phyloP scores from a whole-genome alignment of 2,888 invertebrate species.

The Myopa testacea region DNA sequence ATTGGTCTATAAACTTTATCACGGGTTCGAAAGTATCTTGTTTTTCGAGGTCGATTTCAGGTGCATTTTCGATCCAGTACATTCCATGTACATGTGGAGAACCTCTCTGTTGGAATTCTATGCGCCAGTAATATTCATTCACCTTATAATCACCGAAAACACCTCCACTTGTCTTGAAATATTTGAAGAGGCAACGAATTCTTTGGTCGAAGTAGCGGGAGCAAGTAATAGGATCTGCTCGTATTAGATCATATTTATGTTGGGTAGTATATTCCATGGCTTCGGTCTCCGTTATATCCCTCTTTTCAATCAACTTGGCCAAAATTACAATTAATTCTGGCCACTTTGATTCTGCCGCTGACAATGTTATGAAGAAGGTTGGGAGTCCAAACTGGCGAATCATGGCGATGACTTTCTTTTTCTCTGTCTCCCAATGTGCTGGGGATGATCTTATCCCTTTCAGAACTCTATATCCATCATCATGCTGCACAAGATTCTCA shows the following conservation, averaged over 20 bases:
- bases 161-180: too few relatives aligned
- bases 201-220: constrained; percentile 39
- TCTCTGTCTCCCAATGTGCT: constrained; percentile 47
- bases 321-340: constrained; percentile 35
- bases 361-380: constrained; percentile 40
- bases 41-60: constrained; percentile 27
- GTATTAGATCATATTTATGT: constrained; percentile 34
- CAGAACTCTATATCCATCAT: constrained; percentile 40
- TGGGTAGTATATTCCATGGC: constrained; percentile 18
- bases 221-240: constrained; percentile 35
- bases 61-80: constrained; percentile 38
- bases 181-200: too few relatives aligned
- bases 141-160: constrained; percentile 26
- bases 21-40: constrained; percentile 11
- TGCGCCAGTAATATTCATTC: constrained; percentile 41
- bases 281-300: constrained; percentile 22
- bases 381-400: constrained; percentile 40
- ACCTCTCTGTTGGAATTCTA: constrained; percentile 43
- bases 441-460: constrained; percentile 44
- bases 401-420: constrained; percentile 41
- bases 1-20: constrained; percentile 40
- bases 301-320: constrained; percentile 13
- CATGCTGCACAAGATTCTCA: constrained; percentile 36
- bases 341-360: constrained; percentile 33
- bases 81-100: constrained; percentile 44